Evolutionary conservation across 2,797 vertebrate species (phyloP).

Genomic region (Rhynchonycteris naso): DNA sequence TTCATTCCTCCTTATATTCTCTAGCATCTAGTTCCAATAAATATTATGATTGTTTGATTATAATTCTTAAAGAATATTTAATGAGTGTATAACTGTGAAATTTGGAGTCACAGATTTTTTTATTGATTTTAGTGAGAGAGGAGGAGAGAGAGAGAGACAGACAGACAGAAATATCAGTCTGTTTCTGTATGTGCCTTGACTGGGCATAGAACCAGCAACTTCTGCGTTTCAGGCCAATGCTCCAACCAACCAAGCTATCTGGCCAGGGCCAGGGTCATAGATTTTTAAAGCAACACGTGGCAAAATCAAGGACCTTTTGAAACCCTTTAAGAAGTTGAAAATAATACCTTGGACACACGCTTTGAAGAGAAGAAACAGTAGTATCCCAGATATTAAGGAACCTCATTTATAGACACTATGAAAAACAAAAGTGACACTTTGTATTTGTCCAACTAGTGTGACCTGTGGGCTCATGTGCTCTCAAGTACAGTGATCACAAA

Average conservation of each 20-base stretch:
- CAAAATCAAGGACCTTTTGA: conserved; percentile 20
- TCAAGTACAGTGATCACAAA: neutral
- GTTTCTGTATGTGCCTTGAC: no score
- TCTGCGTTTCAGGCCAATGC: no score
- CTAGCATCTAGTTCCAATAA: neutral
- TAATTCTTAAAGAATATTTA: neutral
- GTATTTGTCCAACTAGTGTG: neutral
- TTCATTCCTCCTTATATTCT: neutral
- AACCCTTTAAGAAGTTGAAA: neutral
- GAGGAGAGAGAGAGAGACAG: no score
- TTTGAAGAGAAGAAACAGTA: neutral
- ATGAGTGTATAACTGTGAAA: neutral
- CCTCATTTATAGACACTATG: neutral
- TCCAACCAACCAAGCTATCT: no score
- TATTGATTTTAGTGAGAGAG: no score
- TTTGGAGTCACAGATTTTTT: neutral
- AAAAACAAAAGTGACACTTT: neutral
- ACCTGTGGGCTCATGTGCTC: neutral
- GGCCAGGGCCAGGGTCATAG: neutral
- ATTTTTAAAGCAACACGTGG: neutral
- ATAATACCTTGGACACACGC: neutral
- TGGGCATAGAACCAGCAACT: no score
- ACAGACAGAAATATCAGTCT: no score
- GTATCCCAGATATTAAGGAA: neutral
- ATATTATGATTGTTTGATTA: neutral